These are phyloP conservation scores for Cecidostiba fungosa DNA, from an alignment of 2,888 invertebrate genomes.

Conservation along the genomic window DNA sequence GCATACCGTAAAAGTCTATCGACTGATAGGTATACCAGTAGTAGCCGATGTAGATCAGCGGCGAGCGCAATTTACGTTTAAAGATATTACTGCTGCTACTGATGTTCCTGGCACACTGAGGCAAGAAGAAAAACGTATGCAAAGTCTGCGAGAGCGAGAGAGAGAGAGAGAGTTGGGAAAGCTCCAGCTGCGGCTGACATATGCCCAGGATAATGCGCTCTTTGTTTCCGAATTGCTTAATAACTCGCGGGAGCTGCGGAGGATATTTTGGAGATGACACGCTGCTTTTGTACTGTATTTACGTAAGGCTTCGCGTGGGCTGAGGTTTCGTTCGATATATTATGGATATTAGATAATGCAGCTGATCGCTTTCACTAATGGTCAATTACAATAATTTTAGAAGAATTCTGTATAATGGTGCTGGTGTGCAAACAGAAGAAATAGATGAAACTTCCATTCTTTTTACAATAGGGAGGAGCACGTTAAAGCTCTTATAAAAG, in stretches of 20 bases:
- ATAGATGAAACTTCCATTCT: too few relatives aligned
- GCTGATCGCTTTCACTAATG: too few relatives aligned
- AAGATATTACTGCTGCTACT: not conserved
- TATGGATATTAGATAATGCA: not conserved
- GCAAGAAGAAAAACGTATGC: not conserved
- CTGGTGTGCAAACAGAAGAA: too few relatives aligned
- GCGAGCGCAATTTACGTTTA: not conserved
- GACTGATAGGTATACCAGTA: not conserved
- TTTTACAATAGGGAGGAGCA: too few relatives aligned
- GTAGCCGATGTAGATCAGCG: not conserved
- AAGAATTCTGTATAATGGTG: too few relatives aligned
- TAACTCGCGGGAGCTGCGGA: conserved; percentile 15
- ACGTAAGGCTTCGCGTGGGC: not conserved
- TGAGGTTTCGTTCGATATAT: not conserved
- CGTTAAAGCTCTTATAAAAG: too few relatives aligned
- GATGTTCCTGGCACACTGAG: not conserved
- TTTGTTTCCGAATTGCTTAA: conserved; percentile 17
- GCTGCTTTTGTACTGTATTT: not conserved
- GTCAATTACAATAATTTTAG: too few relatives aligned
- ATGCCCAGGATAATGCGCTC: conserved; percentile 10
- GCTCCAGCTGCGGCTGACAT: not conserved
- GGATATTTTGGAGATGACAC: conserved; percentile 2
- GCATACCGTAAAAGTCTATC: not conserved
- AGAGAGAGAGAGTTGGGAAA: not conserved
- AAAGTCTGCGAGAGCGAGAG: not conserved